Conservation (phyloP, 2,888 invertebrate genomes). For the Gymnosoma rotundatum region DNA sequence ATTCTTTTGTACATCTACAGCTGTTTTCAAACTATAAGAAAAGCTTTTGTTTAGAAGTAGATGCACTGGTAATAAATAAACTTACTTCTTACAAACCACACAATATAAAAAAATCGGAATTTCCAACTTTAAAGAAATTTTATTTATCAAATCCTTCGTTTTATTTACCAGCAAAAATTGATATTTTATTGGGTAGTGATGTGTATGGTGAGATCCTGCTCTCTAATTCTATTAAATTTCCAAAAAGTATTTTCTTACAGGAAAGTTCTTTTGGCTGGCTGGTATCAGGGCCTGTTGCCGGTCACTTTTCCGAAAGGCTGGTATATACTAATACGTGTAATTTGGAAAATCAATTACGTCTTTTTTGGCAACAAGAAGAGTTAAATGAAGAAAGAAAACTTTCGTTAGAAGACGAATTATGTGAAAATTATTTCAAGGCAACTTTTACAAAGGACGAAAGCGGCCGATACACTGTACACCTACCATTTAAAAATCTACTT, state of each 20-base stretch:
- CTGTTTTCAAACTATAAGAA: too few relatives aligned
- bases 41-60: too few relatives aligned
- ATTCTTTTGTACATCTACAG: too few relatives aligned
- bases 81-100: too few relatives aligned
- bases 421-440: conserved; percentile 42
- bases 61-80: too few relatives aligned
- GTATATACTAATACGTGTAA: conserved; percentile 25
- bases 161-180: conserved; percentile 39
- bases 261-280: conserved; percentile 52
- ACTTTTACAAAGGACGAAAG: conserved; percentile 12
- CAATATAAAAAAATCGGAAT: too few relatives aligned
- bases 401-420: conserved; percentile 29
- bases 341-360: conserved; percentile 35
- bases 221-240: too few relatives aligned
- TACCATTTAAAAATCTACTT: too few relatives aligned
- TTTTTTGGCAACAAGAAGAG: conserved; percentile 44
- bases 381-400: conserved; percentile 16
- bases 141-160: conserved; percentile 36
- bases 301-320: too few relatives aligned
- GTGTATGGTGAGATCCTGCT: conserved; percentile 19
- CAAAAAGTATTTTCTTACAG: conserved; percentile 33
- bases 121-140: conserved; percentile 4
- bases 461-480: too few relatives aligned
- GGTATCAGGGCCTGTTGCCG: too few relatives aligned
- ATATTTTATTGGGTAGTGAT: conserved; percentile 42